A percentile compares a stretch with the other conserved stretches of the same genome.
phyloP scores from a whole-genome alignment of 2,113 vertebrate species.

The Pristiophorus japonicus region DNA sequence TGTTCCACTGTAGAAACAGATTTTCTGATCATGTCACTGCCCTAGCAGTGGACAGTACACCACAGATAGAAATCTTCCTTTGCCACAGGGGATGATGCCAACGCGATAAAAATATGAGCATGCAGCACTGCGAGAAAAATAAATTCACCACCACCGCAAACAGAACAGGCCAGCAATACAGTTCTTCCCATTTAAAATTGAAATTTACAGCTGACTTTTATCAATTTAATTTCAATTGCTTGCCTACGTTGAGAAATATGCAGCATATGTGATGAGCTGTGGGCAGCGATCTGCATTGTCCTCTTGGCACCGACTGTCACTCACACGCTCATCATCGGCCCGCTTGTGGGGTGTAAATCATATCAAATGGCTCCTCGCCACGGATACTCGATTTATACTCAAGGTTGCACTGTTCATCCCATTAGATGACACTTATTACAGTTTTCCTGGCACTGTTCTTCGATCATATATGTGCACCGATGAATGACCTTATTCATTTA shows the following conservation, averaged over 20 bases:
- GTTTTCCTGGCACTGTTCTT: background rate
- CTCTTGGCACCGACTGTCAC: background rate
- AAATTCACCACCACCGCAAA: background rate
- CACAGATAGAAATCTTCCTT: background rate
- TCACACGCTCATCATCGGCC: background rate
- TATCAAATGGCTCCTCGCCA: background rate
- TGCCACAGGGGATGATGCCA: background rate
- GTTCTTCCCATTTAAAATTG: too few species aligned
- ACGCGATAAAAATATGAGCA: background rate
- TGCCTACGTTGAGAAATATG: background rate
- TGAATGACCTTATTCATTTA: background rate
- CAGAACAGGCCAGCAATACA: background rate
- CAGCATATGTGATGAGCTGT: background rate
- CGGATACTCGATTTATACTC: too few species aligned
- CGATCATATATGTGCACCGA: background rate
- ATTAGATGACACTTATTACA: constrained; percentile 19
- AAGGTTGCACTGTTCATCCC: background rate
- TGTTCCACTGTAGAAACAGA: background rate
- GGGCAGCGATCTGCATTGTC: background rate
- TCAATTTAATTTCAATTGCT: background rate
- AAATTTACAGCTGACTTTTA: background rate
- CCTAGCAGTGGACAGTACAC: background rate
- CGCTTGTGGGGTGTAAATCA: background rate
- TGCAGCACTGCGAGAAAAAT: background rate
- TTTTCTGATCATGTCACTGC: background rate